Base-by-base conservation (phyloP, 30 jellyfish, hydroid and myxozoan genomes). In the Nemopilema nomurai region DNA sequence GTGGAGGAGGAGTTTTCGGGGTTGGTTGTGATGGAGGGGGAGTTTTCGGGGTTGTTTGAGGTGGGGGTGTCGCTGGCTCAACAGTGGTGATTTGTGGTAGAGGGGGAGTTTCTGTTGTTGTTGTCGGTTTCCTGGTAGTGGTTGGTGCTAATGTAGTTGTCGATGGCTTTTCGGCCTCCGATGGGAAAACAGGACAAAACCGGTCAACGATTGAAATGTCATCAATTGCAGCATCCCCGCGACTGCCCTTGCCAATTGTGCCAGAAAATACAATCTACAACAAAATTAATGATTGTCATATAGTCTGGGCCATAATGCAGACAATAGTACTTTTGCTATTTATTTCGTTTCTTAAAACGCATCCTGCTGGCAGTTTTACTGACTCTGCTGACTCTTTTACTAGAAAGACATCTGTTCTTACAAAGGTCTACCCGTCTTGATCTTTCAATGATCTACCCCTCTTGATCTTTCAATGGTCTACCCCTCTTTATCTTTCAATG, bases 191-290 rank as follows among this genome's bases (percentile, higher is more conserved):
- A 4, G 16, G 67, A 67, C 97, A 89, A 18, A 25, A 66, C 22
- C 67, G 79, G 24, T 63, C 77, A 22, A 53, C 49, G 32, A 89
- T 30, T 1, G 26, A 28, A 49, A 81, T 65, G 49, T 89, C 90
- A 76, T 89, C 97, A 27, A 89, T 67, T 9, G 97, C 92, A 18
- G 89, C 89, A 67, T 89, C 97, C 13, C 97, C 90, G 1, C 89
- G 82, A 33, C 17, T 80, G 51, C 73, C 92, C 18, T 31, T 16
- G 7, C 97, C 97, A 28, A 69, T 63, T 1, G 50, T 62, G 22
- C 97, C 97, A 52, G 83, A 49, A 24, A 89, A 24, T 28, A 81
- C 66, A 50, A 89, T 74, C 97, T 89, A 75, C 27, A 24, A 81
- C 41, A 49, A 18, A 52, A 41, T 41, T 41, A 41, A 41, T n/a